Base-by-base conservation (phyloP, 2,113 vertebrate genomes). In the Oncorhynchus gorbuscha region DNA sequence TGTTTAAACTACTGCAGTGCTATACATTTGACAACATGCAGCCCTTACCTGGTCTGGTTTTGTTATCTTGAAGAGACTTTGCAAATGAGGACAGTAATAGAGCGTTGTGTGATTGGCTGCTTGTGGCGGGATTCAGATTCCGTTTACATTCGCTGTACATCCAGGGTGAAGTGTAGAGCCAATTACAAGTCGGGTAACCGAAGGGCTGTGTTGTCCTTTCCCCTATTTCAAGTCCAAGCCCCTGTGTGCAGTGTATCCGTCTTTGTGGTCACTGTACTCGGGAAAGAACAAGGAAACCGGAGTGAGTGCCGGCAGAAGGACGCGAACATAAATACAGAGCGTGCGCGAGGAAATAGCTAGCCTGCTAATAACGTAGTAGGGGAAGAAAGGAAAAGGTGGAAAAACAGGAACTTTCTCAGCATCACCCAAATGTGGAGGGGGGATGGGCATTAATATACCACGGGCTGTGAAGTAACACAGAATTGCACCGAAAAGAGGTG, bases 381-480 rank as follows among this genome's bases (percentile, higher is more conserved):
- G 26, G 49, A 39, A 80, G 22, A 73, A 76, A 84, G 51, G 16
- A 72, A 80, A 85, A 71, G 75, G 77, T 77, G 80, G 79, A 76
- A 81, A 81, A 64, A 72, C 61, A 32, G 39, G 18, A 68, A 75
- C 71, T 80, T 84, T 58, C 30, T 85, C 71, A 5, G 5, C 51
- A 16, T 18, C 51, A 18, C 79, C 51, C 35, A 80, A 75, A 79
- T 66, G 84, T 0, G 83, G 86, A 87, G 89, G 90, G 89, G 88
- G 88, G 88, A 90, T 92, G 89, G 90, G 89, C 83, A 83, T 55
- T 74, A 55, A 18, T 83, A 86, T 85, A 88, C 80, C n/a, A 74
- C 80, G 81, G 77, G 81, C 85, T 28, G 81, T 69, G n/a, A 86
- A 84, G 67, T 82, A 83, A 88, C n/a, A 30, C 74, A 64, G 61